Conservation (phyloP, 2,113 vertebrate species). For the Tonatia bakeri region DNA sequence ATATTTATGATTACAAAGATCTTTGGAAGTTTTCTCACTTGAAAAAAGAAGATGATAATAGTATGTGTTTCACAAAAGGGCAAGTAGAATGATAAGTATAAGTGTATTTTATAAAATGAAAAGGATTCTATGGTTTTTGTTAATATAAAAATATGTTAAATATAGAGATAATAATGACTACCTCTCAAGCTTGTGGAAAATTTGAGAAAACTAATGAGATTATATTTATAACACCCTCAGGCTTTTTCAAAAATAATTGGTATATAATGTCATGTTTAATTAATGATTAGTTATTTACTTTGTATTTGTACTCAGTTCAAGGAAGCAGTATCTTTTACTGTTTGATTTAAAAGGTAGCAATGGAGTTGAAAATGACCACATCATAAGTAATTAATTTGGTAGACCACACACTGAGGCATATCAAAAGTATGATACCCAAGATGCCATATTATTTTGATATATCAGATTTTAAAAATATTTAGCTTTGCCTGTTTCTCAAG, state of each 20-base stretch:
- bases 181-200: slow-evolving; percentile 38
- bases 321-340: slow-evolving; percentile 23
- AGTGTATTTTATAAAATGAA: slow-evolving; percentile 27
- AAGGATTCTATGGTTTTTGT: slow-evolving; percentile 8
- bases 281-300: slow-evolving; percentile 48
- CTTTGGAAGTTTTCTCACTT: slow-evolving; percentile 1
- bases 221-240: slow-evolving; percentile 51
- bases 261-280: slow-evolving; percentile 58
- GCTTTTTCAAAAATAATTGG: slow-evolving; percentile 64
- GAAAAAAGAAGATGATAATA: not conserved
- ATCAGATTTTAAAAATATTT: not conserved
- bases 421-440: not conserved
- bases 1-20: not conserved
- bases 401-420: not conserved
- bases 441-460: not conserved
- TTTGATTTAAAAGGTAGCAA: slow-evolving; percentile 32
- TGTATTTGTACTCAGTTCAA: slow-evolving; percentile 28
- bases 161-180: slow-evolving; percentile 58
- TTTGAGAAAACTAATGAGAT: slow-evolving; percentile 63
- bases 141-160: slow-evolving; percentile 51
- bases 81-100: slow-evolving; percentile 24
- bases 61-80: not conserved
- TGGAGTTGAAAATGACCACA: not conserved
- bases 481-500: not conserved
- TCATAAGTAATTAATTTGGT: slow-evolving; percentile 33